Evolutionary conservation across 2,113 vertebrate genomes (phyloP), one percentile per base, ranked within the genome.

Genomic region (Bagarius yarrelli): DNA sequence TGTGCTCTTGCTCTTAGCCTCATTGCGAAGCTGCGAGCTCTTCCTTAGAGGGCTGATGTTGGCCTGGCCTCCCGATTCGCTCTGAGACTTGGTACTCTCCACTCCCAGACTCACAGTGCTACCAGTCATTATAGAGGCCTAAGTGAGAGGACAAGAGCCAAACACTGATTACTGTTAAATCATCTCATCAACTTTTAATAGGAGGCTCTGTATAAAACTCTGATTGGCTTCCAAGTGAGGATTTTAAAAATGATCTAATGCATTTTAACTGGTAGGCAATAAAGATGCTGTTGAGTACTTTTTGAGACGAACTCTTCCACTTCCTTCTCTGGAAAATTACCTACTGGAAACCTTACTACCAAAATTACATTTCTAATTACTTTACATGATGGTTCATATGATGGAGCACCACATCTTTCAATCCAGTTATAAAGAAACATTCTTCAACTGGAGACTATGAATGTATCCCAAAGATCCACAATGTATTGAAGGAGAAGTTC

Each of bases 61-160:
- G 0, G 90, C 89, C 32, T 93, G 93, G 82, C 89, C 90, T 78
- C 92, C 88, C 3, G 93, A 84, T 80, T 96, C 94, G 50, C 87
- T 76, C 9, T 91, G 90, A 79, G 93, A 84, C 76, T 95, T 94
- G 87, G 87, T 91, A 60, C 95, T 91, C 1, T 97, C 95, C 9
- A 96, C 91, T 21, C 95, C 95, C 86, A 95, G 87, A 61, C 89
- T 96, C 75, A 96, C 95, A 78, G 96, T 94, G 0, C 94, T 93
- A 81, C 97, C 97, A 0, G 95, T 96, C 97, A 98, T 97, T 89
- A 99, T 98, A 80, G 97, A 98, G 0, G 96, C 96, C 97, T 99
- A 89, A 0, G 30, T 83, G 70, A 0, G 8, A 61, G 21, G 40
- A 64, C 8, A 75, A 59, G 19, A 71, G n/a, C 36, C 53, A 40